Conservation (phyloP, 2,888 invertebrate genomes). For the Leptinotarsa peninsularis region DNA sequence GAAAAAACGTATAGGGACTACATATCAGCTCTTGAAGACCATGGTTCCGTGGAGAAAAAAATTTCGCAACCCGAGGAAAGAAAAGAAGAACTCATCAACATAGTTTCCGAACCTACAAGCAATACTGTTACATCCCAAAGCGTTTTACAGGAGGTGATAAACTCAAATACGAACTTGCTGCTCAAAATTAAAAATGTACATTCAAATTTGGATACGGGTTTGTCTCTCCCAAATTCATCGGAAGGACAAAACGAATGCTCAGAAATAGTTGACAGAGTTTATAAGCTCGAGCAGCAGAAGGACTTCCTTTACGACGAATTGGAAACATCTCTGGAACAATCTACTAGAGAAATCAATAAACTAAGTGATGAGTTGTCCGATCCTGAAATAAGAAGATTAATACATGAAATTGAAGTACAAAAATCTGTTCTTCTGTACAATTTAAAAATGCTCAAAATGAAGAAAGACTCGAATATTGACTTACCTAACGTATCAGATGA, state of each 20-base stretch:
- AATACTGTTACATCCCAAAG: constrained; percentile 22
- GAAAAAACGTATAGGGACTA: constrained; percentile 33
- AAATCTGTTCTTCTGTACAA: constrained; percentile 49
- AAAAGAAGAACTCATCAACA: constrained; percentile 31
- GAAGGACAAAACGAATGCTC: constrained; percentile 6
- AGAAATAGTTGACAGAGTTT: constrained; percentile 43
- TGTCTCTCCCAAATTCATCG: constrained; percentile 18
- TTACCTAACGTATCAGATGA: constrained; percentile 1
- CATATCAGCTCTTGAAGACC: constrained; percentile 31
- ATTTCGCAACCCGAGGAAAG: constrained; percentile 33
- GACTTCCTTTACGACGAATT: constrained; percentile 44
- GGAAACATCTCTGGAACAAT: constrained; percentile 40
- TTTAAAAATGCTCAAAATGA: constrained; percentile 40
- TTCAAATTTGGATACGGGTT: constrained; percentile 29
- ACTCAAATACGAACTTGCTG: constrained; percentile 34
- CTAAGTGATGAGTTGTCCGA: constrained; percentile 44
- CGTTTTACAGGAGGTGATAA: constrained; percentile 29
- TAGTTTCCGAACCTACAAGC: constrained; percentile 20
- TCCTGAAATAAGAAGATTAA: constrained; percentile 45
- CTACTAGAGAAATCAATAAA: constrained; percentile 44
- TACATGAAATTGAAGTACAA: constrained; percentile 51
- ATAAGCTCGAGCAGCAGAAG: constrained; percentile 46
- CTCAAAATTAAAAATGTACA: constrained; percentile 28
- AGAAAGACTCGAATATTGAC: constrained; percentile 20
- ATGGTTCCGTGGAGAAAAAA: constrained; percentile 30